Base-by-base conservation (phyloP, 2,888 invertebrate species). In the Cecidostiba fungosa region DNA sequence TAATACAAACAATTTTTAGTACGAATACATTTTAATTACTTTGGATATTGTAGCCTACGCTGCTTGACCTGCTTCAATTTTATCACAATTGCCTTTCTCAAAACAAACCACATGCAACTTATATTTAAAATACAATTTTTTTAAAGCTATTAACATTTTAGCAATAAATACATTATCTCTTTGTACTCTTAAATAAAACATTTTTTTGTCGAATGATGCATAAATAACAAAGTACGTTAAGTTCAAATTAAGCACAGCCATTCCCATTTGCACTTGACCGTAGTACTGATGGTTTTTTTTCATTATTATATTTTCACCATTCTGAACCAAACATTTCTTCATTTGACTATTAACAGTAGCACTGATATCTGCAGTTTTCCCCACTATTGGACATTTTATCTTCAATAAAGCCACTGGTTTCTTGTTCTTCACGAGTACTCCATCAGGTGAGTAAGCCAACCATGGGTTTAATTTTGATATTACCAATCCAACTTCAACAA, bases 401-500 rank as follows among this genome's bases (percentile, higher is more conserved):
- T 89, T 89, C 14, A 90, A 66, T 72, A 90, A 78, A 47, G 66
- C 88, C n/a, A 73, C 19, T 19, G 89, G 88, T 66, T 88, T 87
- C 0, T 77, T 85, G 79, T 89, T 79, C 86, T 87, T 73, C 26
- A 89, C 43, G 66, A 90, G 86, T 19, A 90, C 47, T 8, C 89
- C 89, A 84, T 90, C 89, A 10, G 90, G 90, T 12, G 89, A 89
- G 72, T 73, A 88, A n/a, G 87, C 89, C 16, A 89, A 23, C 88
- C 89, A 89, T 26, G 89, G 87, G 87, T 90, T 89, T 77, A 84
- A 80, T 66, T 87, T 39, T 16, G 79, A 85, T 23, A 89, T 78
- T 16, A 90, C 50, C 32, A 90, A 78, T 19, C 89, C 89, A 59
- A 82, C 87, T 82, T 89, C 84, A 39, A 88, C 8, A 23, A 90